Evolutionary conservation across 2,888 invertebrate genomes (phyloP).

Genomic region (Drosophila mercatorum): DNA sequence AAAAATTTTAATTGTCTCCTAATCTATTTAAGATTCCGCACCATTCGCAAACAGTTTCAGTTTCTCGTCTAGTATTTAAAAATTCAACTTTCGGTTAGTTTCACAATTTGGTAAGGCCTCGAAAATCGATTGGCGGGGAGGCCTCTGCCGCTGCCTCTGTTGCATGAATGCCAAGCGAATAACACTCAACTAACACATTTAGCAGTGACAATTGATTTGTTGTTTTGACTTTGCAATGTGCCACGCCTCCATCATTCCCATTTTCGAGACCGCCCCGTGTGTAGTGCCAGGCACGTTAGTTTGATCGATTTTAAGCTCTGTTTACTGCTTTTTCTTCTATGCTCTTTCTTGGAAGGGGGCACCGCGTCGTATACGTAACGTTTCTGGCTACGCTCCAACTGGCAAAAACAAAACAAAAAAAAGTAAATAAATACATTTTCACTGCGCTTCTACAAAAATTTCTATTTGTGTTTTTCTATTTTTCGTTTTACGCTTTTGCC

Average conservation of each 20-base stretch:
- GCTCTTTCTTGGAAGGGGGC: constrained; percentile 13
- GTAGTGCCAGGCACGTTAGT: constrained; percentile 44
- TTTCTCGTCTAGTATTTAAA: neutral
- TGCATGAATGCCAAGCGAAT: constrained; percentile 33
- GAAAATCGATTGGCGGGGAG: constrained; percentile 44
- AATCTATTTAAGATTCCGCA: constrained; percentile 1
- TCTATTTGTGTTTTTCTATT: constrained; percentile 42
- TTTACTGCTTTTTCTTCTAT: constrained; percentile 26
- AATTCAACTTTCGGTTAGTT: constrained; percentile 5
- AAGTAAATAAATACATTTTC: constrained; percentile 40
- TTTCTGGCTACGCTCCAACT: constrained; percentile 47
- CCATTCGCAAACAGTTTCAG: too few species aligned
- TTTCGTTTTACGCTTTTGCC: constrained; percentile 20
- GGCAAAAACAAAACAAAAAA: constrained; percentile 34
- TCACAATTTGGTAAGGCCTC: constrained; percentile 33
- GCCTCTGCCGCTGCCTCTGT: neutral
- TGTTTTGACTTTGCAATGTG: constrained; percentile 44
- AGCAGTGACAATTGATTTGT: constrained; percentile 56
- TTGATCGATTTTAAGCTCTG: constrained; percentile 69
- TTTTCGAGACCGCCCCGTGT: neutral
- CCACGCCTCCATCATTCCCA: neutral
- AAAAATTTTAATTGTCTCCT: neutral
- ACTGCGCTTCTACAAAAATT: constrained; percentile 50
- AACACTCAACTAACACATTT: constrained; percentile 43
- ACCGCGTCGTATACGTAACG: constrained; percentile 65